Base-by-base conservation (phyloP, 2,888 invertebrate genomes). In the Pedicia rivosa region DNA sequence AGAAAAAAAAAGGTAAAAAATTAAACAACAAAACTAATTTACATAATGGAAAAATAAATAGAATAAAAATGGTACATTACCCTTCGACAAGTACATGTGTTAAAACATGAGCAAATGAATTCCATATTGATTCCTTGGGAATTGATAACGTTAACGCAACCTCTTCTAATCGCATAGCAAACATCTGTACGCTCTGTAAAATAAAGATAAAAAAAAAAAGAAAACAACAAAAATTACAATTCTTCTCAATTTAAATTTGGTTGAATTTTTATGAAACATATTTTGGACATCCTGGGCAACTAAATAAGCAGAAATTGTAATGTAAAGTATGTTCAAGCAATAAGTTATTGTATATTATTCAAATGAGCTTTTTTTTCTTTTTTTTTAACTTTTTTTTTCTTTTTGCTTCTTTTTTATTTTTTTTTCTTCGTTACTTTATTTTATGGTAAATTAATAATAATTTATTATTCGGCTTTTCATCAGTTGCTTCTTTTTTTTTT, bases 31-130 rank as follows among this genome's bases (percentile, higher is more conserved):
- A 17, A 10, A 14, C 38, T 27, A 17, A 12, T 6, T 19, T 24
- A 41, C 4, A 24, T 10, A 5, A 5, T 24, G 24, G n/a, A n/a
- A n/a, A n/a, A 20, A 20, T 20, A 20, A 20, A 20, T 20, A 6
- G 8, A 10, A 24, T 5, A 24, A 10, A 10, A 24, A 3, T 8
- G 24, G 3, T 24, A 5, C 3, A 55, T 56, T 56, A 86, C 57
- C 90, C 95, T 65, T 97, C 95, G 0, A 97, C 92, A 43, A 97
- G 65, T 20, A 87, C 73, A 53, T 84, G 81, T 5, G 87, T 82
- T 6, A 88, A 72, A 39, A 87, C 76, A 53, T 84, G 79, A 1
- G 91, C 78, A 33, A 87, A 74, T 56, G 82, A 81, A 50, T 84
- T 76, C 95, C 94, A 97, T 5, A 95, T 62, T 0, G 78, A 66